Conservation (phyloP, 53 echinoderm and acorn worm species). For the Stichopus horrens region DNA sequence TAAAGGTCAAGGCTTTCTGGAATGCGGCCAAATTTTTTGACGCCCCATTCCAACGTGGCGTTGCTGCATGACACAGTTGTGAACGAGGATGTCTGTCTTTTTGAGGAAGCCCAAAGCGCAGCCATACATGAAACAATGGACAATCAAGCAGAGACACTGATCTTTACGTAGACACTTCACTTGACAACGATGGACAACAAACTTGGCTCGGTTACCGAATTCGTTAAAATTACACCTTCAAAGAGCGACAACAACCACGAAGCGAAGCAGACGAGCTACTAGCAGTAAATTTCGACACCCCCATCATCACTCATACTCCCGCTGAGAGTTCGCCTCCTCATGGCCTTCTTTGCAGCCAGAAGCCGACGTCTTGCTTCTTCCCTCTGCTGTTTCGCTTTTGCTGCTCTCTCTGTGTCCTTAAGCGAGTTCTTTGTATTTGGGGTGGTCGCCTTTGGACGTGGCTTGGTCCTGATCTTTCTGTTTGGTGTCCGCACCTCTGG, state of each 20-base stretch:
- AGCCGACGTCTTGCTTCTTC: conserved; percentile 73
- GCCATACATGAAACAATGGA: too few relatives aligned
- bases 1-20: too few relatives aligned
- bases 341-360: conserved; percentile 70
- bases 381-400: conserved; percentile 69
- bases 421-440: conserved; percentile 45
- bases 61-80: too few relatives aligned
- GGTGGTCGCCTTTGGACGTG: conserved; percentile 37
- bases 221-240: not conserved
- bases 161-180: too few relatives aligned
- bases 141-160: too few relatives aligned
- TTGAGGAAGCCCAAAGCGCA: too few relatives aligned
- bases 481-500: conserved; percentile 29
- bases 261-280: not conserved
- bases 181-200: not conserved
- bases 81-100: too few relatives aligned
- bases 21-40: too few relatives aligned
- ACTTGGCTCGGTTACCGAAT: not conserved
- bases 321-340: conserved; percentile 43
- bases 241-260: not conserved
- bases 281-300: conserved; percentile 35
- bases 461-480: not conserved
- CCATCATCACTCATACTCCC: conserved; percentile 42
- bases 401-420: conserved; percentile 62
- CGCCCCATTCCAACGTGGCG: too few relatives aligned